Base-by-base conservation (phyloP, 2,113 vertebrate species). In the Calyptomena viridis region DNA sequence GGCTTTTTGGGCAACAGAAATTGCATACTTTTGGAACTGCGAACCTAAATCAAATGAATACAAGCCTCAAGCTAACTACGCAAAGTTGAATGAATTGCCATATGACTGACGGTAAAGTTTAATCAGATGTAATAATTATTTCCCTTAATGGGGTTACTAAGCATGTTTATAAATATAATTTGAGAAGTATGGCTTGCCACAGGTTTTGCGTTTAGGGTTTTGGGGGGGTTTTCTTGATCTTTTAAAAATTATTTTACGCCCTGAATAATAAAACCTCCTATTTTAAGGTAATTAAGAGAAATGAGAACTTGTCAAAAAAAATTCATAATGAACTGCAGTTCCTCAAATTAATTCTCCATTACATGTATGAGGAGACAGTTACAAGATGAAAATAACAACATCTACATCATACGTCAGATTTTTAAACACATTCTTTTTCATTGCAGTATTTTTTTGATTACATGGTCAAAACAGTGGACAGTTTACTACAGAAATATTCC, bases 221-320 rank as follows among this genome's bases (percentile, higher is more conserved):
- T 49, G 40, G 40, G 40, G 8, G 4, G 3, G 0, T 3, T 68
- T 62, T 53, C 30, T 1, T n/a, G n/a, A n/a, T n/a, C n/a, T n/a
- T n/a, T n/a, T n/a, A n/a, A n/a, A 0, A 25, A 83, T 31, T 72
- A 19, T 59, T 83, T 80, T 64, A 23, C 64, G 7, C 4, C 13
- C 7, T 6, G 37, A 78, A 58, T 35, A 66, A 74, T 16, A 6
- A 31, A 23, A 20, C 3, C 4, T 5, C 13, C 2, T 62, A 22
- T 66, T 82, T 66, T 25, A 12, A 69, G 7, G 5, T 39, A 60
- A 73, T 42, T 31, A 42, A 74, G 5, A 74, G 37, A 78, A 87
- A 75, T 0, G 1, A 62, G 8, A 68, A 50, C 2, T n/a, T 85
- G 3, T 28, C 58, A 35, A 50, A 59, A 42, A 78, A 69, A 24